These are phyloP conservation scores for Arbacia lixula DNA, from an alignment of 53 echinoderm and acorn worm species.

Conservation along the genomic window DNA sequence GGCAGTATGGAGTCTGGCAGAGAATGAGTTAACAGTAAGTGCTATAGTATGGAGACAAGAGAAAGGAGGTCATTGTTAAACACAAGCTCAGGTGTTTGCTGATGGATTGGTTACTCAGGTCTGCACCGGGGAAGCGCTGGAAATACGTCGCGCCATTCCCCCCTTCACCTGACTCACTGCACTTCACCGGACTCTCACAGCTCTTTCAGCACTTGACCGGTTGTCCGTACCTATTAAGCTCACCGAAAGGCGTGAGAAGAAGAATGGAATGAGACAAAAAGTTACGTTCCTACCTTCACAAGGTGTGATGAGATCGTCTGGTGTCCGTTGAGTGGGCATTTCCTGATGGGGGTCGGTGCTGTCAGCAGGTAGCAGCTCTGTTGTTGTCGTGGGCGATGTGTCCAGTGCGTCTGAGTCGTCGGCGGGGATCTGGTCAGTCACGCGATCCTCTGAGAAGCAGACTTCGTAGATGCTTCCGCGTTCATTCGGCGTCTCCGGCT, in stretches of 20 bases:
- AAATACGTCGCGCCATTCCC: no score
- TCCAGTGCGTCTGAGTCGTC: constrained; percentile 2
- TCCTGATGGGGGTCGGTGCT: constrained; percentile 22
- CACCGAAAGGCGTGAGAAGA: background rate
- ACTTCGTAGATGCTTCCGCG: constrained; percentile 55
- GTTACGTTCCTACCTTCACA: constrained; percentile 34
- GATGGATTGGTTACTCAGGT: no score
- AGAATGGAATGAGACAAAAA: constrained; percentile 8
- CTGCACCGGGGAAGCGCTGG: no score
- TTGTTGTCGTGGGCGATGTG: constrained; percentile 23
- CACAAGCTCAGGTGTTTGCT: no score
- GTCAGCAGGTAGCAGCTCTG: background rate
- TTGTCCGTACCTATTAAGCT: constrained; percentile 11
- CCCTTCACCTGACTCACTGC: no score
- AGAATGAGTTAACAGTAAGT: no score
- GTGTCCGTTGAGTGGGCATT: constrained; percentile 20
- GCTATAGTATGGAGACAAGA: no score
- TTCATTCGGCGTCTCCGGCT: constrained; percentile 11
- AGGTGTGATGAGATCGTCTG: constrained; percentile 22
- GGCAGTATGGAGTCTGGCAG: no score
- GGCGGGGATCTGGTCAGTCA: constrained; percentile 10
- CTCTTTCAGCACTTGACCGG: constrained; percentile 27
- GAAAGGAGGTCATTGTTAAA: no score
- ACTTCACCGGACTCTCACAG: no score
- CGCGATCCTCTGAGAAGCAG: constrained; percentile 12